Evolutionary conservation across 2,888 invertebrate genomes (phyloP).

Genomic region (Drosophila recens): DNA sequence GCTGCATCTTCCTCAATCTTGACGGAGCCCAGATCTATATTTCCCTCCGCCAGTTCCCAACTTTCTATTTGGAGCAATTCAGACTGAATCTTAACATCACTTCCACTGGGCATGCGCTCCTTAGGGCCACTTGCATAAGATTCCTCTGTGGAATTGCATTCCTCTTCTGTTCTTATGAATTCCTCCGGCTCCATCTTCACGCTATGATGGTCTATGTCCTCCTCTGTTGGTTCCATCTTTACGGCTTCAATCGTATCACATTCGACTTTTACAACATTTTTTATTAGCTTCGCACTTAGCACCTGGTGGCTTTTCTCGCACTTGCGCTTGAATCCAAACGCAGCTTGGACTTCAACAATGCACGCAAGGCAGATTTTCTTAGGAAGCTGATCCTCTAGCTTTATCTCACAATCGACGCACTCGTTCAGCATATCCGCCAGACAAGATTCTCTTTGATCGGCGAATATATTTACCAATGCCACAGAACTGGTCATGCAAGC

Average conservation of each 20-base stretch:
- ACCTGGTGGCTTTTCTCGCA: constrained; percentile 38
- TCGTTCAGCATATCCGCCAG: constrained; percentile 36
- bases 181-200: constrained; percentile 5
- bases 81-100: constrained; percentile 9
- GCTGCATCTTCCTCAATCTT: constrained; percentile 29
- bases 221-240: constrained; percentile 4
- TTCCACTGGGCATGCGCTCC: not conserved
- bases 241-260: not conserved
- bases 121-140: not conserved
- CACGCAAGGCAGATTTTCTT: constrained; percentile 34
- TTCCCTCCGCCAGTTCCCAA: constrained; percentile 27
- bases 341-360: constrained; percentile 40
- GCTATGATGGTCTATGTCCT: not conserved
- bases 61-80: constrained; percentile 39
- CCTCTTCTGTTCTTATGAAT: not conserved
- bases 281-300: constrained; percentile 8
- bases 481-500: constrained; percentile 42
- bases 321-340: constrained; percentile 44
- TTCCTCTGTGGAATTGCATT: not conserved
- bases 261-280: not conserved
- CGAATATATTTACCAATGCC: constrained; percentile 46
- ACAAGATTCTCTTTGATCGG: constrained; percentile 33
- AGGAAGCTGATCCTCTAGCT: constrained; percentile 32
- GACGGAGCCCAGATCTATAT: constrained; percentile 36
- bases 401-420: constrained; percentile 31